Evolutionary conservation across 2,113 vertebrate genomes (phyloP).

Genomic region (Oncorhynchus clarkii): DNA sequence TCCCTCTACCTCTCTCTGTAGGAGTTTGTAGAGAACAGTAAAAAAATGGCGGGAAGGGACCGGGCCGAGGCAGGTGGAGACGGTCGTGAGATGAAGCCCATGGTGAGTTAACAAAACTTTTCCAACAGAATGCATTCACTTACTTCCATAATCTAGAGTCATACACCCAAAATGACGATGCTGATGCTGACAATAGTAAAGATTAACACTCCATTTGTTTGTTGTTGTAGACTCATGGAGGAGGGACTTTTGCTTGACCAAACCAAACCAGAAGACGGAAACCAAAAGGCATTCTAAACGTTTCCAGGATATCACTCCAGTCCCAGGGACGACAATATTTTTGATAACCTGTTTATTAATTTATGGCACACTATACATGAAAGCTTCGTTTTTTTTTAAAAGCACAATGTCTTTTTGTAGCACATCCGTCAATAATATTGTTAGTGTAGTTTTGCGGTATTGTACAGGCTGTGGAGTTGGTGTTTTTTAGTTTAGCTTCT

Average conservation of each 20-base stretch:
- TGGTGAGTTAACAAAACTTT: constrained; percentile 82
- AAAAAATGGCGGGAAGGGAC: constrained; percentile 75
- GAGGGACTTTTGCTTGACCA: constrained; percentile 80
- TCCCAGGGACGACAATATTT: background rate
- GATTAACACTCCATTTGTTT: constrained; percentile 37
- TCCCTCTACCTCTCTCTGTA: constrained; percentile 54
- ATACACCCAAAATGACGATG: background rate
- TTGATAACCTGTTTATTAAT: constrained; percentile 3
- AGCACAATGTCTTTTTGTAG: background rate
- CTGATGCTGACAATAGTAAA: constrained; percentile 44
- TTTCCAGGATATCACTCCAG: constrained; percentile 26
- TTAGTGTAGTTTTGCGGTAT: background rate
- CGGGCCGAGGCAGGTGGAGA: constrained; percentile 58
- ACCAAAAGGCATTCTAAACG: background rate
- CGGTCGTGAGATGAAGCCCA: constrained; percentile 85
- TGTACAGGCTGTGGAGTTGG: too few relatives aligned
- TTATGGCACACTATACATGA: constrained; percentile 3
- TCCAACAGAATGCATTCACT: background rate
- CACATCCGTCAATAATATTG: background rate
- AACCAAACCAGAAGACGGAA: background rate
- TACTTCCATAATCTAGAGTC: background rate
- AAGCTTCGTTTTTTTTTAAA: background rate
- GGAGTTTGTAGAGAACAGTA: constrained; percentile 94
- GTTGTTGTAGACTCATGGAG: constrained; percentile 82
- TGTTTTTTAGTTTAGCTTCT: too few relatives aligned